A percentile compares a stretch with the other conserved stretches of the same genome.
These are phyloP conservation scores for Hemichromis elongatus DNA, from an alignment of 2,113 vertebrate species.

Conservation along the genomic window DNA sequence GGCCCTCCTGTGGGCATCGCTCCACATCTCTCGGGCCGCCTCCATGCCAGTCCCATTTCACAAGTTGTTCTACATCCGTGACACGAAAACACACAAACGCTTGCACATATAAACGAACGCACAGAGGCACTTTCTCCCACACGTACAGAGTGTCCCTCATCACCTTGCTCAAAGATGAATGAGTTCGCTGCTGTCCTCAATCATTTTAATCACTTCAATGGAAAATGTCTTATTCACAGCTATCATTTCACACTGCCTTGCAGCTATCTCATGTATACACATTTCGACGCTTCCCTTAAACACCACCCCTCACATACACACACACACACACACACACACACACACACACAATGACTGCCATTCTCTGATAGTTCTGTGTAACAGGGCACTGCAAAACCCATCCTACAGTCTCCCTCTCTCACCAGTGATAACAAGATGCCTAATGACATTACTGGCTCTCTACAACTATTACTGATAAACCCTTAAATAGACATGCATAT, in stretches of 20 bases:
- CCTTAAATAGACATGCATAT: not conserved
- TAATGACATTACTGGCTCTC: not conserved
- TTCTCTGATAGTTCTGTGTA: not conserved
- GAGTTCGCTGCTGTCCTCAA: slow-evolving; percentile 68
- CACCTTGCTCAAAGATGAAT: slow-evolving; percentile 78
- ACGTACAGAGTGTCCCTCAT: slow-evolving; percentile 57
- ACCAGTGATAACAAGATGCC: not conserved
- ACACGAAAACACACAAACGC: slow-evolving; percentile 2
- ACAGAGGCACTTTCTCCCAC: slow-evolving; percentile 12
- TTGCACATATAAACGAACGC: not conserved
- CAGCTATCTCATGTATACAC: slow-evolving; percentile 54
- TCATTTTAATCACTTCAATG: slow-evolving; percentile 77
- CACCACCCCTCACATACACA: not conserved
- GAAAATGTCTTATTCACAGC: slow-evolving; percentile 66
- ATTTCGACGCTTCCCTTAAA: slow-evolving; percentile 14
- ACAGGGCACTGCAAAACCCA: not conserved
- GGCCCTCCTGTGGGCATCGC: slow-evolving; percentile 51
- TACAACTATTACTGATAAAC: not conserved
- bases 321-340: slow-evolving; percentile 17
- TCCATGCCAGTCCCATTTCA: slow-evolving; percentile 61
- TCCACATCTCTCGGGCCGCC: slow-evolving; percentile 24
- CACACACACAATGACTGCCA: slow-evolving; percentile 1
- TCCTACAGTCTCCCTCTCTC: not conserved
- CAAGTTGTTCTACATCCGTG: slow-evolving; percentile 63
- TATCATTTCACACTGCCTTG: slow-evolving; percentile 57